Conservation (phyloP, 2,797 vertebrate genomes). For the Bryconaethiops microstoma region DNA sequence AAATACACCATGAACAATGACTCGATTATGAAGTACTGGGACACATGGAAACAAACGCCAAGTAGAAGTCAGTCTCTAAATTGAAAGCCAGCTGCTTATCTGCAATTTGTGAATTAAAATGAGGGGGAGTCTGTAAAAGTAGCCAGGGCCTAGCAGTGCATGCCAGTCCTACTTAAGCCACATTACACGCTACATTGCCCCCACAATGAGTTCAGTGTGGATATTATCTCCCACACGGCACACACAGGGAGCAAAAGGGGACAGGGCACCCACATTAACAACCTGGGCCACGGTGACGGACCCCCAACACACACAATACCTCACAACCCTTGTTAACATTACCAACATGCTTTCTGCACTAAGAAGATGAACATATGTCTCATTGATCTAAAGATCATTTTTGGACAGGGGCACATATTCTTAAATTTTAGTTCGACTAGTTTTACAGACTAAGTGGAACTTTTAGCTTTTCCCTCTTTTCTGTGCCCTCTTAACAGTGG, state of each 20-base stretch:
- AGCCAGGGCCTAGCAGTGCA: slow-evolving; percentile 78
- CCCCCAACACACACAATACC: slow-evolving; percentile 52
- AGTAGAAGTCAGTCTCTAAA: slow-evolving; percentile 63
- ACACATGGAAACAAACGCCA: slow-evolving; percentile 37
- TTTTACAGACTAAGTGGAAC: not conserved
- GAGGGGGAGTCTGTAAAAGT: slow-evolving; percentile 74
- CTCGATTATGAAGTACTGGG: slow-evolving; percentile 26
- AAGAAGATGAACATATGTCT: not conserved
- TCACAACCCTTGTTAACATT: slow-evolving; percentile 9
- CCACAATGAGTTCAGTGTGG: slow-evolving; percentile 83
- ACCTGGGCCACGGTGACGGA: slow-evolving; percentile 76
- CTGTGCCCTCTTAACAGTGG: not conserved
- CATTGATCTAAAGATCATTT: not conserved
- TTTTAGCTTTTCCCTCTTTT: not conserved
- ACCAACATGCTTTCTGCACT: not conserved
- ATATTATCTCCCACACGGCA: slow-evolving; percentile 76
- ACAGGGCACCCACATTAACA: slow-evolving; percentile 72
- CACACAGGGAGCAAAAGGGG: slow-evolving; percentile 69
- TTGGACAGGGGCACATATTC: not conserved
- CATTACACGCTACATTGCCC: slow-evolving; percentile 85
- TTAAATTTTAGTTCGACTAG: not conserved
- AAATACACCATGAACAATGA: slow-evolving; percentile 40
- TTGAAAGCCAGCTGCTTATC: slow-evolving; percentile 84
- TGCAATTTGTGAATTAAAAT: slow-evolving; percentile 77
- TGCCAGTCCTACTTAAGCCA: slow-evolving; percentile 84